A percentile compares a stretch with the other conserved stretches of the same genome.
Conservation (phyloP, 1,140 invertebrate species). For the Pachyrhynchus sulphureomaculatus region DNA sequence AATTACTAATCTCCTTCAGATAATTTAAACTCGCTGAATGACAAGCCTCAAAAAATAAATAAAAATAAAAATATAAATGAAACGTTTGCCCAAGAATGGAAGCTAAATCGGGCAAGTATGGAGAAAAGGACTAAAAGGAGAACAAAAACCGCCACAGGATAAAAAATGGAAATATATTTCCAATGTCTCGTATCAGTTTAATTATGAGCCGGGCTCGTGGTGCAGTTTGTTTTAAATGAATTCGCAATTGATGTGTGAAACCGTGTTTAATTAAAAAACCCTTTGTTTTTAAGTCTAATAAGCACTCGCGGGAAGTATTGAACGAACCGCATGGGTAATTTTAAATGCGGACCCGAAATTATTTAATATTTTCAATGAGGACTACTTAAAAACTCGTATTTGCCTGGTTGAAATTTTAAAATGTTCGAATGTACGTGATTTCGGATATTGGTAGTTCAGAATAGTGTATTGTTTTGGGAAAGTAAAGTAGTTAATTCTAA, state of each 20-base stretch:
- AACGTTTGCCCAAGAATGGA: too few species aligned
- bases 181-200: slow-evolving; percentile 45
- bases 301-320: slow-evolving; percentile 43
- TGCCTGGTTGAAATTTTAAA: slow-evolving; percentile 4
- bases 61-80: too few species aligned
- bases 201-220: slow-evolving; percentile 40
- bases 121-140: background rate
- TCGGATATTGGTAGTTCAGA: background rate
- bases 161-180: slow-evolving; percentile 38
- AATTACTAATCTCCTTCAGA: too few species aligned
- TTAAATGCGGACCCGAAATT: slow-evolving; percentile 37
- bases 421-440: background rate
- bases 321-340: slow-evolving; percentile 42
- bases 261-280: slow-evolving; percentile 48
- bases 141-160: slow-evolving; percentile 7
- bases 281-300: slow-evolving; percentile 50
- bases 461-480: too few species aligned
- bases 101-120: too few species aligned
- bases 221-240: slow-evolving; percentile 46
- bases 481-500: too few species aligned
- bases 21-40: too few species aligned
- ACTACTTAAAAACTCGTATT: slow-evolving; percentile 18
- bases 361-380: slow-evolving; percentile 18
- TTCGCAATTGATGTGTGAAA: slow-evolving; percentile 49
- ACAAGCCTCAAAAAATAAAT: too few species aligned